Evolutionary conservation across 2,797 vertebrate genomes (phyloP), one percentile per base, ranked within the genome.

Genomic region (Rhincodon typus): DNA sequence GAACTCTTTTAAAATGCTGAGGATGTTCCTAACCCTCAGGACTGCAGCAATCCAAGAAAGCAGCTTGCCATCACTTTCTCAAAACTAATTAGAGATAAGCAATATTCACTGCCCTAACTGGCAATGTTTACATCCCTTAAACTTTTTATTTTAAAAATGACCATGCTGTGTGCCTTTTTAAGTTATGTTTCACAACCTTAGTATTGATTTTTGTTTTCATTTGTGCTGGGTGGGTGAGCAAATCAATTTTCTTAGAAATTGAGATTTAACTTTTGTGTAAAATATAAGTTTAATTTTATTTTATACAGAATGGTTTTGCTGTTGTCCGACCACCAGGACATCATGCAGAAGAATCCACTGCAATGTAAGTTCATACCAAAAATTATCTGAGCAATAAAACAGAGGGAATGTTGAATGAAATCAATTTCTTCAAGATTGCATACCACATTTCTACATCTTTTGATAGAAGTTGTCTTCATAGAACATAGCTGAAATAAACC

Each of bases 281-380:
- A 53, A 10, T 69, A 69, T 74, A 88, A 42, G 19, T 69, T 70
- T 17, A 46, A 46, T 46, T 46, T 95, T 38, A 19, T 87, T 90
- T 86, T 95, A 46, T 27, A 84, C 96, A 98, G 98, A 98, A 98
- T 0, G 98, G 98, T 53, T 98, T 98, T 4, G 98, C 98, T 0
- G 97, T 98, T 1, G 98, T 98, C 38, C 97, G 98, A 96, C 98
- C 98, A 0, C 98, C 98, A 0, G 95, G 95, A 21, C 95, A 96
- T 82, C 95, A 96, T 66, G 95, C 95, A 42, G 95, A 96, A 66
- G 95, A 96, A 94, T 96, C 95, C 74, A 90, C 93, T 66, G 95
- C 95, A 53, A 96, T 96, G 95, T 96, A 94, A 96, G 95, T 95
- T 74, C 27, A 77, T 53, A 50, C 27, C 50, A 19, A 95, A 13